phyloP scores from a whole-genome alignment of 2,797 vertebrate species.

The Lagorchestes hirsutus region DNA sequence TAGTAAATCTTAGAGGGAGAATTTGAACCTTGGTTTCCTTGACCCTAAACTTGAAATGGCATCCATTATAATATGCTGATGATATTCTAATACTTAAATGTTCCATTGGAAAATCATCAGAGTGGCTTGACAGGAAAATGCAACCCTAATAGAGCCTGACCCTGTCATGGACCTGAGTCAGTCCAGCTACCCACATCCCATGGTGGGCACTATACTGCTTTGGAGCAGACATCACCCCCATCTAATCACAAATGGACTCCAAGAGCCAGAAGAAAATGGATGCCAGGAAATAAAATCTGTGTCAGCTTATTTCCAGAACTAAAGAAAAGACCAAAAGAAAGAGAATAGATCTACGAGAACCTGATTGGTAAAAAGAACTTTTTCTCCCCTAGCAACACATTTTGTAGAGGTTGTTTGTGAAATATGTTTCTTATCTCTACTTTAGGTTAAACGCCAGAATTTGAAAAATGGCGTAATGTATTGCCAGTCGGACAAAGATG shows the following conservation, averaged over 20 bases:
- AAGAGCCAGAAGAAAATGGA: neutral
- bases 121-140: conserved; percentile 65
- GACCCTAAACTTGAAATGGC: neutral
- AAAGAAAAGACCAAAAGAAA: neutral
- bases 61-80: neutral
- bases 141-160: conserved; percentile 49
- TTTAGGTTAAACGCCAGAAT: conserved; percentile 70
- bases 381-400: neutral
- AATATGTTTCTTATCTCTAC: conserved; percentile 58
- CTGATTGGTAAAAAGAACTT: neutral
- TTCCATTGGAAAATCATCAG: neutral
- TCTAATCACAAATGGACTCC: neutral
- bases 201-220: neutral
- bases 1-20: neutral
- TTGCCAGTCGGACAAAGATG: conserved; percentile 51
- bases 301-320: neutral
- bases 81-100: neutral
- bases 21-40: neutral
- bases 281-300: neutral
- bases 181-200: neutral
- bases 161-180: conserved; percentile 50
- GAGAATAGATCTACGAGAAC: neutral
- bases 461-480: conserved; percentile 58
- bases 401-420: conserved; percentile 13
- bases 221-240: neutral